Evolutionary conservation across 64 coral and sea anemone genomes (phyloP).

Genomic region (Pachyseris speciosa): DNA sequence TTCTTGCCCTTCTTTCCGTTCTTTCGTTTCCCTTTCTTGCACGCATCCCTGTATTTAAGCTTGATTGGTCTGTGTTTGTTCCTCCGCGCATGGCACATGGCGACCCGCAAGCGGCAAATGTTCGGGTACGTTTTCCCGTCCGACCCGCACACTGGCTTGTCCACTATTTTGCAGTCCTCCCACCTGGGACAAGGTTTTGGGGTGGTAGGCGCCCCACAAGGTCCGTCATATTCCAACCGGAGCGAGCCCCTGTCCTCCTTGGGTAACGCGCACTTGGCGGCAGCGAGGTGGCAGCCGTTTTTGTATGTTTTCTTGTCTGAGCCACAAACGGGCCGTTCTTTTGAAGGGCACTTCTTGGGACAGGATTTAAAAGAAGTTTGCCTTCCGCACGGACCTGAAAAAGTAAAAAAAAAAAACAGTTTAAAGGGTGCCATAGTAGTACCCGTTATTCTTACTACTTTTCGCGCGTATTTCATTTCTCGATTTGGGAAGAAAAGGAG

Average conservation of each 20-base stretch:
- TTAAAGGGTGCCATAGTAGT: too few relatives aligned
- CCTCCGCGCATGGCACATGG: constrained; percentile 68
- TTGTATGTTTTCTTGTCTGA: constrained; percentile 74
- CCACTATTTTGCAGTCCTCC: constrained; percentile 64
- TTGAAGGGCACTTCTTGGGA: constrained; percentile 56
- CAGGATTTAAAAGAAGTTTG: constrained; percentile 64
- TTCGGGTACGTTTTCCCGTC: constrained; percentile 80
- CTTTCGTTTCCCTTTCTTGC: constrained; percentile 46
- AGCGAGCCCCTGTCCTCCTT: constrained; percentile 64
- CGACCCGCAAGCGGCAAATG: constrained; percentile 76
- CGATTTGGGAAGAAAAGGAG: too few relatives aligned
- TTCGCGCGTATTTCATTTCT: too few relatives aligned
- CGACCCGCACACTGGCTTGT: constrained; percentile 65
- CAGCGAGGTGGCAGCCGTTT: constrained; percentile 78
- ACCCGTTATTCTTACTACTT: too few relatives aligned
- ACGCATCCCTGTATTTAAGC: constrained; percentile 57
- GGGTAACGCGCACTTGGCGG: constrained; percentile 66
- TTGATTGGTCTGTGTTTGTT: constrained; percentile 37
- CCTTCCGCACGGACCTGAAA: constrained; percentile 63
- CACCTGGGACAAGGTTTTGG: constrained; percentile 70
- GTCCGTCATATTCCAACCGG: constrained; percentile 43
- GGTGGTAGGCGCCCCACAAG: constrained; percentile 29
- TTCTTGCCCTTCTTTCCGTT: neutral
- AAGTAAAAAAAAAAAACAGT: neutral
- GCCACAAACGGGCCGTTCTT: constrained; percentile 67